phyloP scores from a whole-genome alignment of 2,113 vertebrate species.

The Numida meleagris region DNA sequence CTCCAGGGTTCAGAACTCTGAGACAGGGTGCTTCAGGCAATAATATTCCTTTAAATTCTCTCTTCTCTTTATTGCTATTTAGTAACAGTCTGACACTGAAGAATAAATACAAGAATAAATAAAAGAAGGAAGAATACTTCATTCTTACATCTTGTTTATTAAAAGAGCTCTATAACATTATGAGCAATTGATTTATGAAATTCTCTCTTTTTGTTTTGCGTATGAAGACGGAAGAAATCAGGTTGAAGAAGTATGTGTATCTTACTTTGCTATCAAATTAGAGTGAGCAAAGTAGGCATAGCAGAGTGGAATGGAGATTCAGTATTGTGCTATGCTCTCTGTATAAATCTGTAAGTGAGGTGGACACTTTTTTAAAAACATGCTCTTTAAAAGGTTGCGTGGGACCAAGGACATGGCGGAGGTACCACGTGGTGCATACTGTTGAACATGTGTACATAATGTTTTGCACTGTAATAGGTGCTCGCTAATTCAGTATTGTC shows the following conservation, averaged over 20 bases:
- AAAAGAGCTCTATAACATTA: neutral
- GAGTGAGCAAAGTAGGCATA: neutral
- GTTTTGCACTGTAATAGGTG: rapidly evolving
- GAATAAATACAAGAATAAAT: no score
- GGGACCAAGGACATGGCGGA: neutral
- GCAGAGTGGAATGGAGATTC: neutral
- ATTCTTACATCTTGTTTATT: neutral
- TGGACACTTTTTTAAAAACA: neutral
- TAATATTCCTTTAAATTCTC: neutral
- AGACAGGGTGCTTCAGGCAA: rapidly evolving
- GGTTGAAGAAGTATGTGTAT: neutral
- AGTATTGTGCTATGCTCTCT: neutral
- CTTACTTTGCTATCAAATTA: neutral
- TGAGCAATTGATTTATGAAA: neutral
- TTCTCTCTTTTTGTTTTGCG: neutral
- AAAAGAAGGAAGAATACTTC: no score
- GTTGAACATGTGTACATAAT: neutral
- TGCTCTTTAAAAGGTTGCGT: neutral
- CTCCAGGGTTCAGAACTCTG: neutral
- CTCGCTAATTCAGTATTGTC: neutral
- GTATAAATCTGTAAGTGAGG: neutral
- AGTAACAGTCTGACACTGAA: neutral
- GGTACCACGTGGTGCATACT: neutral
- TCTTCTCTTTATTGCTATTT: neutral
- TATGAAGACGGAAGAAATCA: neutral